Evolutionary conservation across 2,888 invertebrate genomes (phyloP).

Genomic region (Sphaerophoria taeniata): DNA sequence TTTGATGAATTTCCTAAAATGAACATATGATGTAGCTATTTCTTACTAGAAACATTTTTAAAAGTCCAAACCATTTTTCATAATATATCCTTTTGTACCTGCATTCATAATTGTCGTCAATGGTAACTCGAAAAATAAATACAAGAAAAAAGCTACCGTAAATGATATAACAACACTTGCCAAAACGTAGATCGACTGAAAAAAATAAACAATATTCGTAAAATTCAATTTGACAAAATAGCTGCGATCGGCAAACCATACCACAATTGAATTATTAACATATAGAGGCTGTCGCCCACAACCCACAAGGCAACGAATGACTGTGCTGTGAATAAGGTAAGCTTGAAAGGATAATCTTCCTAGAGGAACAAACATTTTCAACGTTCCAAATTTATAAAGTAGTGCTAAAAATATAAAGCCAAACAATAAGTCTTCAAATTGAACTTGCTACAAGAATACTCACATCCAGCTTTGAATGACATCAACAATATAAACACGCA

Average conservation of each 20-base stretch:
- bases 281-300: constrained; percentile 77
- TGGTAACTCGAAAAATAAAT: constrained; percentile 51
- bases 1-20: neutral
- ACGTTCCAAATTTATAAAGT: constrained; percentile 76
- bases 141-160: constrained; percentile 74
- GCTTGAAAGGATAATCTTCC: constrained; percentile 80
- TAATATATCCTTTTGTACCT: constrained; percentile 25
- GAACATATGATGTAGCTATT: neutral
- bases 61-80: neutral
- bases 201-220: neutral
- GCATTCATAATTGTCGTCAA: constrained; percentile 36
- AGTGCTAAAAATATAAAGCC: constrained; percentile 75
- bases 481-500: constrained; percentile 78
- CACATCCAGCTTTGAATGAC: constrained; percentile 80
- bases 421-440: too few species aligned
- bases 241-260: too few species aligned
- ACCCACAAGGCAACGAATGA: constrained; percentile 76
- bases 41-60: neutral
- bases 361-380: constrained; percentile 77
- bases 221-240: too few species aligned
- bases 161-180: constrained; percentile 77
- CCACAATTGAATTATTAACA: constrained; percentile 77
- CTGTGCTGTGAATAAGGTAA: constrained; percentile 79
- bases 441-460: constrained; percentile 54
- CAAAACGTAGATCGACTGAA: constrained; percentile 74